These are phyloP conservation scores for Falcunculus frontatus DNA, from an alignment of 2,113 vertebrate species.

Conservation along the genomic window DNA sequence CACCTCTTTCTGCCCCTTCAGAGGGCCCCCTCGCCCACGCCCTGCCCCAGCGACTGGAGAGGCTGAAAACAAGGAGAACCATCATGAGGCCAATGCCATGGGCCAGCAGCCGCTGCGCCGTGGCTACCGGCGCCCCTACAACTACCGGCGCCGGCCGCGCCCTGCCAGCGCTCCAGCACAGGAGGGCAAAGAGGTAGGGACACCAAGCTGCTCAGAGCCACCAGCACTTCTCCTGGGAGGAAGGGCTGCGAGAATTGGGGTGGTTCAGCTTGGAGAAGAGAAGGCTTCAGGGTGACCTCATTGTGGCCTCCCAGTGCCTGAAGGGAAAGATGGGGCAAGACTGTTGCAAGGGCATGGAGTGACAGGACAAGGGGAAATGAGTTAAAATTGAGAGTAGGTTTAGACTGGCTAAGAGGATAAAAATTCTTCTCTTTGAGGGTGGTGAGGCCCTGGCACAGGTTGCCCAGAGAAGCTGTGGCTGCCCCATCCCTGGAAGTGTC, in stretches of 20 bases:
- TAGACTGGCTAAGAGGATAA: background rate
- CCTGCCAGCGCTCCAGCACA: conserved; percentile 68
- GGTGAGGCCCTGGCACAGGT: background rate
- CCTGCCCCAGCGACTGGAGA: conserved; percentile 60
- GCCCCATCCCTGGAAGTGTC: background rate
- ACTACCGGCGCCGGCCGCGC: conserved; percentile 73
- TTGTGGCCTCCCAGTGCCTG: background rate
- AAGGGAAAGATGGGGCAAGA: background rate
- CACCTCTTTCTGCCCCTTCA: background rate
- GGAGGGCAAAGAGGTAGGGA: conserved; percentile 69
- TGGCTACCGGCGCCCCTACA: conserved; percentile 73
- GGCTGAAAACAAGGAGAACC: conserved; percentile 76
- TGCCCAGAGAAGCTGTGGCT: background rate
- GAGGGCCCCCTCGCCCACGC: conserved; percentile 69
- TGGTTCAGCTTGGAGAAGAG: background rate
- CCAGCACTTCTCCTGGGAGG: background rate
- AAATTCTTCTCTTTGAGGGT: background rate
- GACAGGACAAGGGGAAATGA: background rate
- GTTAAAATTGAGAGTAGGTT: background rate
- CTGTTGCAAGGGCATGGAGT: background rate
- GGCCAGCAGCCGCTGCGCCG: conserved; percentile 73
- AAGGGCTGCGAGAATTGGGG: background rate
- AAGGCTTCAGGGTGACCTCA: no score
- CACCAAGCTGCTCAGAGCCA: accelerated
- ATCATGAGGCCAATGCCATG: conserved; percentile 58